Conservation (phyloP, 2,888 invertebrate species). For the Seira musarum region DNA sequence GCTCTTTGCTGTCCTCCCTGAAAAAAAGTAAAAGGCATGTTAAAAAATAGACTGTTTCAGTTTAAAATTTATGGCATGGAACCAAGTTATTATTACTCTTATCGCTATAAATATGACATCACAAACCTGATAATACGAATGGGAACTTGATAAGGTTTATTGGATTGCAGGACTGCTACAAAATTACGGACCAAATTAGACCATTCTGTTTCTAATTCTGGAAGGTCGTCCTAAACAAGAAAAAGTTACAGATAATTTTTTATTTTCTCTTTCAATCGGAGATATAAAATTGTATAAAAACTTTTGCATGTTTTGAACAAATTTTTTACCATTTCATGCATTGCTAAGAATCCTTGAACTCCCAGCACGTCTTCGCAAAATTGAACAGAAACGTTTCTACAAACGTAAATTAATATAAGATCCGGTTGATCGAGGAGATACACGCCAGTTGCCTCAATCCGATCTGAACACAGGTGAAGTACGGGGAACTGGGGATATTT, state of each 20-base stretch:
- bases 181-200: constrained; percentile 85
- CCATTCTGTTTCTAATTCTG: constrained; percentile 82
- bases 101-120: not conserved
- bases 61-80: not conserved
- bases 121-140: constrained; percentile 85
- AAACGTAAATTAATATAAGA: constrained; percentile 86
- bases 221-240: constrained; percentile 79
- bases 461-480: constrained; percentile 86
- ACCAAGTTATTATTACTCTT: no score
- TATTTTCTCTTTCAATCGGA: not conserved
- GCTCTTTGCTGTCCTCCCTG: constrained; percentile 93
- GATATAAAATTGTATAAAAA: no score
- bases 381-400: constrained; percentile 82
- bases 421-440: constrained; percentile 93
- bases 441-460: constrained; percentile 84
- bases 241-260: constrained; percentile 24
- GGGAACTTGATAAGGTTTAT: constrained; percentile 85
- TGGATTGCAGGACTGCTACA: constrained; percentile 86
- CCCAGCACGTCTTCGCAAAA: constrained; percentile 87
- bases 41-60: constrained; percentile 22
- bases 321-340: constrained; percentile 79
- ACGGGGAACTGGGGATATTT: constrained; percentile 77
- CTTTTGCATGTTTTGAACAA: not conserved
- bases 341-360: constrained; percentile 80
- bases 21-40: constrained; percentile 69